Evolutionary conservation across 2,797 vertebrate genomes (phyloP).

Genomic region (Neostethus bicornis): DNA sequence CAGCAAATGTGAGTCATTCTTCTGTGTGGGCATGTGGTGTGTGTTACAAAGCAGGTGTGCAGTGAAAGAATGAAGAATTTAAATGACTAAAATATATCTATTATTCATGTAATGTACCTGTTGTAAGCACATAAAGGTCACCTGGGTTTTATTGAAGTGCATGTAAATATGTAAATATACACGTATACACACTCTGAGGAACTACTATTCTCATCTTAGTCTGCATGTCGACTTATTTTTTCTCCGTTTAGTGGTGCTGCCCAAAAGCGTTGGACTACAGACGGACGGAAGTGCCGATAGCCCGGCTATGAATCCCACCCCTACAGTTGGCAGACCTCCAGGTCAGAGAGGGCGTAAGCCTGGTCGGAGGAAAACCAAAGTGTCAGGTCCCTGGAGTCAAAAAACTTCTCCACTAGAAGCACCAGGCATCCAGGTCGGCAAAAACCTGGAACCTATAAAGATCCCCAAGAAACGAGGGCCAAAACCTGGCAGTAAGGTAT

Average conservation of each 20-base stretch:
- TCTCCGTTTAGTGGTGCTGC: constrained; percentile 85
- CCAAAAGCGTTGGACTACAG: constrained; percentile 86
- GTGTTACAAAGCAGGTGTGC: constrained; percentile 4
- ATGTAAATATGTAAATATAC: no score
- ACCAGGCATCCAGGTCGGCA: constrained; percentile 80
- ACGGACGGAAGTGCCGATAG: constrained; percentile 88
- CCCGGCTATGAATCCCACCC: constrained; percentile 83
- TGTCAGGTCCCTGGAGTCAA: constrained; percentile 67
- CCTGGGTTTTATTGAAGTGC: background rate
- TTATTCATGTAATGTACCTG: background rate
- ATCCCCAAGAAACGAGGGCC: constrained; percentile 97
- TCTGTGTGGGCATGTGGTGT: constrained; percentile 4
- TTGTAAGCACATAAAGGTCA: background rate
- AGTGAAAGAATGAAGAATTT: constrained; percentile 5
- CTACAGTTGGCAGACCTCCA: constrained; percentile 85
- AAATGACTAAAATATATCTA: background rate
- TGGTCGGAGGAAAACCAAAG: constrained; percentile 90
- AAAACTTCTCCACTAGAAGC: constrained; percentile 70
- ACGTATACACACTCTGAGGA: background rate
- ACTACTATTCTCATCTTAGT: background rate
- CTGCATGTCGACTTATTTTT: background rate
- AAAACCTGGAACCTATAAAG: constrained; percentile 89
- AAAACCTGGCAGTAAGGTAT: constrained; percentile 96
- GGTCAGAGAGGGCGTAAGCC: constrained; percentile 92
- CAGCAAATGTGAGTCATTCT: constrained; percentile 16